Percentiles rank a stretch among this genome's conserved stretches.
phyloP scores from a whole-genome alignment of 2,797 vertebrate species.

The Myotis pilosus region DNA sequence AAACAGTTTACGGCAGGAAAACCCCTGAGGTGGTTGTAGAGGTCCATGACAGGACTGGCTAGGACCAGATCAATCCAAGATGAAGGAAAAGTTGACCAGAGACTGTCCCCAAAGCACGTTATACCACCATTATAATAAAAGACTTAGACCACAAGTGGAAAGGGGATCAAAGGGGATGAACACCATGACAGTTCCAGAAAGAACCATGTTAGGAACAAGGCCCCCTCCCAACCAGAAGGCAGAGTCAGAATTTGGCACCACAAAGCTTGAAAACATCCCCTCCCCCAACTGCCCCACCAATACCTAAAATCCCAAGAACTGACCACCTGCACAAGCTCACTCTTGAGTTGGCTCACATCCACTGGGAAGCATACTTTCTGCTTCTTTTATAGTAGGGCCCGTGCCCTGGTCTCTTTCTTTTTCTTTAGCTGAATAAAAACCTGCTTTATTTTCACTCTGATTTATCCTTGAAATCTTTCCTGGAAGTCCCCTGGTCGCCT shows the following conservation, averaged over 20 bases:
- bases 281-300: not conserved
- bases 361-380: not conserved
- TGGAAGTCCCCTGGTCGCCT: not conserved
- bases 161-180: not conserved
- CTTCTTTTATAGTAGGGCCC: not conserved
- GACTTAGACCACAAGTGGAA: not conserved
- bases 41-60: not conserved
- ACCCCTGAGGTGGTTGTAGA: not conserved
- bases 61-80: not conserved
- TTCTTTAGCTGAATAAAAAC: not conserved
- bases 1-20: not conserved
- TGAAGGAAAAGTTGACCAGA: not conserved
- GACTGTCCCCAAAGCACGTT: not conserved
- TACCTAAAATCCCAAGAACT: not conserved
- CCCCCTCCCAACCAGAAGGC: not conserved
- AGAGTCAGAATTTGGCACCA: not conserved
- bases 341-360: not conserved
- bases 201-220: not conserved
- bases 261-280: not conserved
- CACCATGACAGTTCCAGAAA: not conserved
- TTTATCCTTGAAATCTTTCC: not conserved
- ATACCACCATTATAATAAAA: not conserved
- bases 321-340: not conserved
- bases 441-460: not conserved
- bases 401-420: not conserved